These are phyloP conservation scores for Oncorhynchus mykiss DNA, from an alignment of 2,113 vertebrate genomes.

Conservation along the genomic window DNA sequence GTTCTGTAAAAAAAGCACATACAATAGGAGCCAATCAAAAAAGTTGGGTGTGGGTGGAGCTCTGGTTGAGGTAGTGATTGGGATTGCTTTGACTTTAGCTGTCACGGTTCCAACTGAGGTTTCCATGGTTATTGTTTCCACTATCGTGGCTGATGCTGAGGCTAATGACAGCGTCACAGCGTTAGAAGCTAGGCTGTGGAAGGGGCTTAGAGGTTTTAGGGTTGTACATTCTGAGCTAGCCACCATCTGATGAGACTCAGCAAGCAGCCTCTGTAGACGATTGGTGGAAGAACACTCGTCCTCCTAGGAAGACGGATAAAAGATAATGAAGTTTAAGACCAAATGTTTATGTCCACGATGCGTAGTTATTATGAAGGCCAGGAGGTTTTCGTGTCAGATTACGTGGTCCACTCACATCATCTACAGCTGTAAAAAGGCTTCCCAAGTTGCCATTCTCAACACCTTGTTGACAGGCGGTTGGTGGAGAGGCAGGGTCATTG, in stretches of 20 bases:
- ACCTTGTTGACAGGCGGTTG: not conserved
- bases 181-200: not conserved
- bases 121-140: too few relatives aligned
- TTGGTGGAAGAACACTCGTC: not conserved
- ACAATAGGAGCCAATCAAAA: too few relatives aligned
- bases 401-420: not conserved
- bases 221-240: not conserved
- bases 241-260: not conserved
- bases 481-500: not conserved
- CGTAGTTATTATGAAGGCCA: not conserved
- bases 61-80: too few relatives aligned
- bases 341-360: not conserved
- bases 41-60: too few relatives aligned
- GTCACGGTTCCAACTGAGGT: too few relatives aligned
- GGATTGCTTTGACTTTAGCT: too few relatives aligned
- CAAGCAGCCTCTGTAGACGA: not conserved
- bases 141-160: slow-evolving; percentile 5
- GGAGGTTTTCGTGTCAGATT: not conserved
- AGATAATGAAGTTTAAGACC: not conserved
- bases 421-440: not conserved
- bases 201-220: not conserved
- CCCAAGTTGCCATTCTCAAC: too few relatives aligned
- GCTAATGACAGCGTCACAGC: not conserved
- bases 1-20: too few relatives aligned
- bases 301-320: not conserved